A percentile compares a stretch with the other conserved stretches of the same genome.
Conservation (phyloP, 1,140 invertebrate genomes). For the Drosophila insularis region DNA sequence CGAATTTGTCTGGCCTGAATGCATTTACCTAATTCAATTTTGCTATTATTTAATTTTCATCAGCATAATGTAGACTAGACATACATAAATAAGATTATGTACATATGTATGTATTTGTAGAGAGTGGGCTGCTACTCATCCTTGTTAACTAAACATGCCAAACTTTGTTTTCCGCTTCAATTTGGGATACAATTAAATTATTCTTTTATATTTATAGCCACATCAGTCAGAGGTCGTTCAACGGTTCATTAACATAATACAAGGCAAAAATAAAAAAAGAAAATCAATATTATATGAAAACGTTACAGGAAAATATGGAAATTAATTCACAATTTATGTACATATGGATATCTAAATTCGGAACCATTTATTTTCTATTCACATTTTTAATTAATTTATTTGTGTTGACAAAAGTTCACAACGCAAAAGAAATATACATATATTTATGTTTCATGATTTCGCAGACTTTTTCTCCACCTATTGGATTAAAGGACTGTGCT, state of each 20-base stretch:
- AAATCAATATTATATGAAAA: background rate
- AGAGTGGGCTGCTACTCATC: background rate
- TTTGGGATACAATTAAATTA: conserved; percentile 42
- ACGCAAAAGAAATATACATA: no score
- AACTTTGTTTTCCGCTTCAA: conserved; percentile 13
- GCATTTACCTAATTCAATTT: conserved; percentile 44
- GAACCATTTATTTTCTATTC: no score
- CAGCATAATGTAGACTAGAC: background rate
- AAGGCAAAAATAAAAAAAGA: background rate
- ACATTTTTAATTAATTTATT: no score
- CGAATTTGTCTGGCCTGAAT: conserved; percentile 25
- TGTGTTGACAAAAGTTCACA: no score
- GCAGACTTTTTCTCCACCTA: no score
- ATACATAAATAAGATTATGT: background rate
- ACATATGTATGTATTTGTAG: background rate
- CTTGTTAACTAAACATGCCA: conserved; percentile 25
- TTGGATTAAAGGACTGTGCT: no score
- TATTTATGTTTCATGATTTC: no score
- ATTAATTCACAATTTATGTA: background rate
- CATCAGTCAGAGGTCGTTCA: background rate
- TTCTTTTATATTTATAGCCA: conserved; percentile 14
- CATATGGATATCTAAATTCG: background rate
- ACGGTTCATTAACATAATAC: background rate
- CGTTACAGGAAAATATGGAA: background rate
- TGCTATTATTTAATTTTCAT: conserved; percentile 36